A percentile compares a stretch with the other conserved stretches of the same genome.
Evolutionary conservation across 2,113 vertebrate genomes (phyloP).

Genomic region (Ciconia maguari): DNA sequence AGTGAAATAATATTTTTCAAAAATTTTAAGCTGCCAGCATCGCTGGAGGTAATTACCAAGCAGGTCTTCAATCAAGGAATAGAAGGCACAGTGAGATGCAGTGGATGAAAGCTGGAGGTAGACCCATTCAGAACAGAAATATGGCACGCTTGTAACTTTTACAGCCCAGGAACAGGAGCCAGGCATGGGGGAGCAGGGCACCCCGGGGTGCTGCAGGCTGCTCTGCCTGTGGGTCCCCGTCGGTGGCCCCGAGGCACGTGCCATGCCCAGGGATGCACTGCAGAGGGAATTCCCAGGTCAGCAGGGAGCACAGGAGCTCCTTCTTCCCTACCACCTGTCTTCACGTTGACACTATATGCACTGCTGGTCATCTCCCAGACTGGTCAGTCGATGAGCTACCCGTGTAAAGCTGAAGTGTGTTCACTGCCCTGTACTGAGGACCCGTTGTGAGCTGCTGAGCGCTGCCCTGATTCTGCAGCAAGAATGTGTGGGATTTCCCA

Average conservation of each 20-base stretch:
- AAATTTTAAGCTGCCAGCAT: background rate
- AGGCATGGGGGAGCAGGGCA: background rate
- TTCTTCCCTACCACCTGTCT: background rate
- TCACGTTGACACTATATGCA: background rate
- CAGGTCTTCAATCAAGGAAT: background rate
- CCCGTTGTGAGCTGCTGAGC: background rate
- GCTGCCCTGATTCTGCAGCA: background rate
- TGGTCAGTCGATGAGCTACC: background rate
- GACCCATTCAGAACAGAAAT: background rate
- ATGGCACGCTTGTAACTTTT: background rate
- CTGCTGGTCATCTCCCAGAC: background rate
- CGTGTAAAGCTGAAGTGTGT: background rate
- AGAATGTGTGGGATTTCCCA: background rate
- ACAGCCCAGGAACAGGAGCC: background rate
- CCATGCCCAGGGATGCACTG: background rate
- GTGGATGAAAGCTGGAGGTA: background rate
- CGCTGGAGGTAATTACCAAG: background rate
- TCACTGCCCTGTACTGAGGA: background rate
- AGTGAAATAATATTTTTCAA: background rate
- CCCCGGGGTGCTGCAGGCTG: background rate
- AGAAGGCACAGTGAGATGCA: background rate
- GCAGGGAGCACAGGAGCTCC: background rate
- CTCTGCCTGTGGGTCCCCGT: accelerated
- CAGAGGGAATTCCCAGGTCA: background rate
- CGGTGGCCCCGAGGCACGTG: background rate